Percentiles rank a stretch among this genome's conserved stretches.
These are phyloP conservation scores for Seriola rivoliana DNA, from an alignment of 2,113 vertebrate genomes.

Conservation along the genomic window DNA sequence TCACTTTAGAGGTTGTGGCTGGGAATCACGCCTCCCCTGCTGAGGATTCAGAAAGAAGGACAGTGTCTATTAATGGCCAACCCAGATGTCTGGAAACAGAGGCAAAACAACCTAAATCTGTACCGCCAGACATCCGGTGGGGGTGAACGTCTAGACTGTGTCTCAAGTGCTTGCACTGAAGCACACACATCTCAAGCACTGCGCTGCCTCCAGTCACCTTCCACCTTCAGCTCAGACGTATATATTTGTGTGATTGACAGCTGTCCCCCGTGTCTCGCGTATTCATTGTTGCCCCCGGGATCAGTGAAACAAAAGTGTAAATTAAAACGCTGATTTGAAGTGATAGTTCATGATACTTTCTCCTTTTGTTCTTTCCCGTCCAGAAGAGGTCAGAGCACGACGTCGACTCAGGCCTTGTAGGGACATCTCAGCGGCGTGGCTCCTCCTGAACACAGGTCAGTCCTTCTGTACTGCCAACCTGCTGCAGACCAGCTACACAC, in stretches of 20 bases:
- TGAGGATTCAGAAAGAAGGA: constrained; percentile 75
- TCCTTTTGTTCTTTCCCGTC: background rate
- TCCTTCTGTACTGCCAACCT: background rate
- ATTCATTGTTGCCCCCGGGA: constrained; percentile 3
- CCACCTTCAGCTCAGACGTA: constrained; percentile 23
- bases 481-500: constrained; percentile 9
- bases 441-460: constrained; percentile 2
- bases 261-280: constrained; percentile 27
- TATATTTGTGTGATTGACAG: constrained; percentile 14
- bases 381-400: background rate
- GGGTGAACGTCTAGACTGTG: constrained; percentile 54
- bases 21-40: constrained; percentile 50
- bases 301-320: constrained; percentile 19
- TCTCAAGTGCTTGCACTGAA: constrained; percentile 32
- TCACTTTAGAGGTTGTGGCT: constrained; percentile 60
- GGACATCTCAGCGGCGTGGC: background rate
- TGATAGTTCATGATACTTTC: constrained; percentile 3
- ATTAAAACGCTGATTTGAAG: constrained; percentile 33
- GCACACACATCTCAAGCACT: background rate
- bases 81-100: constrained; percentile 69
- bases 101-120: constrained; percentile 70
- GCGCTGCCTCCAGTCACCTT: constrained; percentile 21
- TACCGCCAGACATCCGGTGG: constrained; percentile 54
- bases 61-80: constrained; percentile 77
- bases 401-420: background rate